These are phyloP conservation scores for Poeciliopsis occidentalis DNA, from an alignment of 2,113 vertebrate species.

Conservation along the genomic window DNA sequence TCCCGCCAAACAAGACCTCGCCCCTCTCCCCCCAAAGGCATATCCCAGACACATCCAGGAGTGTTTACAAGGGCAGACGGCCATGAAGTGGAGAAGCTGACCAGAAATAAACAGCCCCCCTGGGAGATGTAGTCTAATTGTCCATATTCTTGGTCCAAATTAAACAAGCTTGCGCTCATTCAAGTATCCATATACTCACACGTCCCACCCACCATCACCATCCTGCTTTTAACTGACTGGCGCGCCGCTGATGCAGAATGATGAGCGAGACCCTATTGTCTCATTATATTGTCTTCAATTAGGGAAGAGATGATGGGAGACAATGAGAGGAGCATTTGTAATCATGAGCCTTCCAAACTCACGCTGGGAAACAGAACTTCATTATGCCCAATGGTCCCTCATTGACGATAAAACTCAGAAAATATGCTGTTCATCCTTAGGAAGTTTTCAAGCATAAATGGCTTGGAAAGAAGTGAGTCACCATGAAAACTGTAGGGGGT, in stretches of 20 bases:
- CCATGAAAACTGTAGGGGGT: conserved; percentile 57
- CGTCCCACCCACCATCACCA: conserved; percentile 10
- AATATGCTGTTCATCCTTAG: conserved; percentile 56
- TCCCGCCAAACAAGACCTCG: conserved; percentile 33
- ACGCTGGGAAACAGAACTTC: conserved; percentile 76
- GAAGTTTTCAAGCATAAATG: conserved; percentile 67
- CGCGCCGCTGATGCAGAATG: conserved; percentile 71
- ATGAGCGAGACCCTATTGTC: conserved; percentile 71
- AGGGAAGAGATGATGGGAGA: conserved; percentile 74
- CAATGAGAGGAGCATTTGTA: conserved; percentile 75
- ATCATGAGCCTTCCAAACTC: conserved; percentile 73
- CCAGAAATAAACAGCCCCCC: conserved; percentile 72
- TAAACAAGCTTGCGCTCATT: conserved; percentile 69
- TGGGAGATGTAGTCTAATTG: conserved; percentile 74
- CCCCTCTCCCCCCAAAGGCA: conserved; percentile 37
- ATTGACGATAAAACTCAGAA: conserved; percentile 68
- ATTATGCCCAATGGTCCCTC: conserved; percentile 76
- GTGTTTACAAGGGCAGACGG: conserved; percentile 62
- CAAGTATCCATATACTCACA: conserved; percentile 40
- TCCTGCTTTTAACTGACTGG: conserved; percentile 59
- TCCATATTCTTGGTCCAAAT: conserved; percentile 74
- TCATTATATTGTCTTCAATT: conserved; percentile 77
- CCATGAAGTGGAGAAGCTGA: conserved; percentile 64
- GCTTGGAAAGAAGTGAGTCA: conserved; percentile 64
- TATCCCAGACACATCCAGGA: conserved; percentile 75